Percentiles rank a stretch among this genome's conserved stretches.
Evolutionary conservation across 2,797 vertebrate species (phyloP).

Genomic region (Phataginus tricuspis): DNA sequence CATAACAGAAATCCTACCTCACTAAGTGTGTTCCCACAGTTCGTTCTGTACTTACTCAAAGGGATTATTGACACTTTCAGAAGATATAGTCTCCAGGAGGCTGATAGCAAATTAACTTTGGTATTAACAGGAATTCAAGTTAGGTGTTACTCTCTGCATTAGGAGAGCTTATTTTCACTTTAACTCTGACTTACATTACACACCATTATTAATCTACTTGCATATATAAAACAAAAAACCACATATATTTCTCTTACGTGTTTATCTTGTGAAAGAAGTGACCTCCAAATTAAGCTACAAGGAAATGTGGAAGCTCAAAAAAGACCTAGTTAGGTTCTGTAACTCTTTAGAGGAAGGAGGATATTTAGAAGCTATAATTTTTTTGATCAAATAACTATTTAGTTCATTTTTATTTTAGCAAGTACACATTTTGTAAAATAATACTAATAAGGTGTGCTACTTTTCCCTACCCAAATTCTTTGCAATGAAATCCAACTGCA

Average conservation of each 20-base stretch:
- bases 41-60: constrained; percentile 35
- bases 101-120: constrained; percentile 65
- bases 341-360: neutral
- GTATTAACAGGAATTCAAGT: constrained; percentile 63
- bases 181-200: constrained; percentile 6
- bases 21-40: neutral
- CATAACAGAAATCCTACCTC: constrained; percentile 52
- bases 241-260: neutral
- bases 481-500: constrained; percentile 73
- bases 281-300: constrained; percentile 1
- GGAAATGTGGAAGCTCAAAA: neutral
- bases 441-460: constrained; percentile 46
- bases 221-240: constrained; percentile 32
- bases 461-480: constrained; percentile 66
- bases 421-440: constrained; percentile 58
- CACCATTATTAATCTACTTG: constrained; percentile 42
- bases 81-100: constrained; percentile 29
- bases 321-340: neutral
- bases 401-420: constrained; percentile 67
- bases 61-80: constrained; percentile 58
- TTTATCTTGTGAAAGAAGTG: constrained; percentile 30
- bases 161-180: constrained; percentile 57
- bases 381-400: constrained; percentile 48
- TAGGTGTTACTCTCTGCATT: neutral
- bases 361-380: constrained; percentile 12